Percentiles rank a stretch among this genome's conserved stretches.
Conservation (phyloP, 2,888 invertebrate genomes). For the Trichopria drosophilae region DNA sequence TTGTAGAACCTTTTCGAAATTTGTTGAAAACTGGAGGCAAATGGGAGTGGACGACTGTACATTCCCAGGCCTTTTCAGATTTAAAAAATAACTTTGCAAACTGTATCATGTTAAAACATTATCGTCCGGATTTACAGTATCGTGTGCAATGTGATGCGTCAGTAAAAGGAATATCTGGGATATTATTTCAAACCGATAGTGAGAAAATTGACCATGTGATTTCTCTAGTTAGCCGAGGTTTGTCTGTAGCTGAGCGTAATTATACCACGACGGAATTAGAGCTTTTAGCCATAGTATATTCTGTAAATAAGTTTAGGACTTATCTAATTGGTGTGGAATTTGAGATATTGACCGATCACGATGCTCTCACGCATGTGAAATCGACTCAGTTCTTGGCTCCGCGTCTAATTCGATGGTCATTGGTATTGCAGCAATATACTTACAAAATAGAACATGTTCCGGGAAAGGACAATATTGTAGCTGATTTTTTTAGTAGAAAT, state of each 20-base stretch:
- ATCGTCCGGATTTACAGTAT: constrained; percentile 14
- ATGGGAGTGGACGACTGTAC: constrained; percentile 13
- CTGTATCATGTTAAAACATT: no score
- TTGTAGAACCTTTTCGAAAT: constrained; percentile 9
- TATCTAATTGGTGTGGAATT: no score
- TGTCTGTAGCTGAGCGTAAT: no score
- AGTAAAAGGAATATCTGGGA: no score
- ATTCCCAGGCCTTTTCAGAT: constrained; percentile 12
- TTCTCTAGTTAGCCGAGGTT: constrained; percentile 35
- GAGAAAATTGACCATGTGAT: constrained; percentile 22
- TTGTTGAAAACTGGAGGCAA: constrained; percentile 2
- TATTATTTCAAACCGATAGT: constrained; percentile 28
- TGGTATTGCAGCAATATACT: constrained; percentile 39
- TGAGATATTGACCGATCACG: constrained; percentile 43
- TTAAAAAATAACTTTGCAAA: no score
- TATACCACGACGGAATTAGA: no score
- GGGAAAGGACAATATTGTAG: constrained; percentile 38
- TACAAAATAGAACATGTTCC: constrained; percentile 35
- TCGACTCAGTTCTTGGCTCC: constrained; percentile 36
- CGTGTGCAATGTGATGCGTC: no score
- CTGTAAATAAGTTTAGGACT: no score
- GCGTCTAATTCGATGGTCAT: constrained; percentile 40
- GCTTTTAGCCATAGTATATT: constrained; percentile 36
- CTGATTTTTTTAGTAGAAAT: constrained; percentile 40
- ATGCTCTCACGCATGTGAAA: constrained; percentile 37